These are phyloP conservation scores for Prenolepis imparis DNA, from an alignment of 2,888 invertebrate species.

Conservation along the genomic window DNA sequence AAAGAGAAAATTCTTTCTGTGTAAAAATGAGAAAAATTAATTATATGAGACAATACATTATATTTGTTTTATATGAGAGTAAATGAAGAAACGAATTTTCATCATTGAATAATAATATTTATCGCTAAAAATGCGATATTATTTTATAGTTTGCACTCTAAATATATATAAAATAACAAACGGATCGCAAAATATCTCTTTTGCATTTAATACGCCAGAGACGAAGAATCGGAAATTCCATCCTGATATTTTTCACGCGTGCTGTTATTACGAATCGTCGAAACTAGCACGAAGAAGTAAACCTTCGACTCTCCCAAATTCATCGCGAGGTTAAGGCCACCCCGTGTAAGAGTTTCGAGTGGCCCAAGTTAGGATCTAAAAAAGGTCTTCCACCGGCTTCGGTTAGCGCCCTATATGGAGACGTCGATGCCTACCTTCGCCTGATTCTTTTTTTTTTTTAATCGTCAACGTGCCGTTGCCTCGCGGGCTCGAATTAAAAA, in stretches of 20 bases:
- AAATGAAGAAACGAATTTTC: not conserved
- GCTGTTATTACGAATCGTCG: not conserved
- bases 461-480: not conserved
- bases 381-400: conserved; percentile 39
- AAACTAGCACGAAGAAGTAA: conserved; percentile 15
- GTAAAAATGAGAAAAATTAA: no score
- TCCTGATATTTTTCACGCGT: not conserved
- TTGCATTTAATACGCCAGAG: not conserved
- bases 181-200: not conserved
- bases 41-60: not conserved
- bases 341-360: conserved; percentile 29
- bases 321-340: conserved; percentile 34
- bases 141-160: not conserved
- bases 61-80: not conserved
- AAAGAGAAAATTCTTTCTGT: no score
- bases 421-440: conserved; percentile 39
- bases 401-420: conserved; percentile 48
- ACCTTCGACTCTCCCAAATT: conserved; percentile 32
- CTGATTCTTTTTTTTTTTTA: conserved; percentile 28
- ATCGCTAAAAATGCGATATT: not conserved
- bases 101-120: not conserved
- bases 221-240: not conserved
- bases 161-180: not conserved
- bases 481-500: not conserved
- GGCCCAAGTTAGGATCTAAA: conserved; percentile 51